Base-by-base conservation (phyloP, 2,113 vertebrate genomes). In the Chroicocephalus ridibundus region DNA sequence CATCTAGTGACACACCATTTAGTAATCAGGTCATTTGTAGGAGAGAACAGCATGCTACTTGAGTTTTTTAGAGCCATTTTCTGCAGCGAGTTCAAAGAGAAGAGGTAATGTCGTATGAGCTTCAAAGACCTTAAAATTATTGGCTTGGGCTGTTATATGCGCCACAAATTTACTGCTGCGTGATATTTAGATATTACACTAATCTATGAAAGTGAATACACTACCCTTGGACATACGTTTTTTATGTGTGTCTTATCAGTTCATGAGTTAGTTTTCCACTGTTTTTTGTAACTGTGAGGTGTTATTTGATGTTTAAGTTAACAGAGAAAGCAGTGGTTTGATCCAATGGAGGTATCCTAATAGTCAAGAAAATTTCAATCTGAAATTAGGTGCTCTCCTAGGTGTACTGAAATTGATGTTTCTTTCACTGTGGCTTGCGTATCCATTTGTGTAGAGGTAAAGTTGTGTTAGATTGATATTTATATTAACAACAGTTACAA, bases 221-320 rank as follows among this genome's bases (percentile, higher is more conserved):
- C 27, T 69, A 42, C 15, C 27, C 6, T 77, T 66, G 17, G 20
- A 11, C 22, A 17, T 70, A 34, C 0, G 2, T 68, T 75, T 79
- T 90, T 3, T 38, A 16, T 34, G 2, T 40, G 15, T 69, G 8
- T 47, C 21, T 76, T 64, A 34, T 0, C 2, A 80, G 40, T 69
- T 71, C 13, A 3, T 58, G 34, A 69, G 6, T 74, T 77, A 49
- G 2, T 74, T 96, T 96, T 86, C 29, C 29, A 54, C 11, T 13
- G 4, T 19, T 81, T 94, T 81, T 68, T 90, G 47, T 60, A 81
- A 46, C 32, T 64, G 13, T 82, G 79, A 91, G 16, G 31, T 70
- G 34, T 85, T 92, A 86, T 86, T 96, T 80, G 29, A 92, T 90
- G 51, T 82, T 92, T 95, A 93, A 82, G 49, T 82, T 88, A 75